These are phyloP conservation scores for Thinocorus orbignyianus DNA, from an alignment of 2,113 vertebrate species.

Conservation along the genomic window DNA sequence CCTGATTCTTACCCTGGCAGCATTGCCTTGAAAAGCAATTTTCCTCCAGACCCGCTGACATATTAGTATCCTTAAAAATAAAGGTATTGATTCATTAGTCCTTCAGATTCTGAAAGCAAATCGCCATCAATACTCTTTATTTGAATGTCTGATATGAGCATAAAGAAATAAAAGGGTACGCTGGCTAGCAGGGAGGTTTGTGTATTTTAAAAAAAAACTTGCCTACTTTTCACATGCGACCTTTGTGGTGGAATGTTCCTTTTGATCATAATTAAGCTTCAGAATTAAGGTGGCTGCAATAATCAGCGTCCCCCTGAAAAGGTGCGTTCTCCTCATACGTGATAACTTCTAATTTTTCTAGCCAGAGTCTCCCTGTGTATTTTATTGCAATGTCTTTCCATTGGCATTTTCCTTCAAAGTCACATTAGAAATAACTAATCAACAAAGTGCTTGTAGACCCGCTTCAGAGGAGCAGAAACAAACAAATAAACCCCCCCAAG, in stretches of 20 bases:
- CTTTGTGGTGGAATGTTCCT: constrained; percentile 48
- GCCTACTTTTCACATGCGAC: fast-evolving
- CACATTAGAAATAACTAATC: neutral
- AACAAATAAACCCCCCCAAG: constrained; percentile 30
- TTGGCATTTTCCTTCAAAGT: constrained; percentile 25
- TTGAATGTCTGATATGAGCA: neutral
- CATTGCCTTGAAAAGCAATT: constrained; percentile 7
- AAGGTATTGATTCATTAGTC: neutral
- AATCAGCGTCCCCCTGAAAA: neutral
- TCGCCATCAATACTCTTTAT: neutral
- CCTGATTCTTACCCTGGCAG: constrained; percentile 25
- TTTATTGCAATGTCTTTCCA: neutral
- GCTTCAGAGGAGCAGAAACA: constrained; percentile 11
- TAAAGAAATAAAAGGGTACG: neutral
- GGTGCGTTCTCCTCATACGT: fast-evolving
- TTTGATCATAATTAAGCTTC: neutral
- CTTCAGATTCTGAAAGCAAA: neutral
- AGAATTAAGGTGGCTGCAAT: neutral
- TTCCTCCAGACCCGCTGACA: constrained; percentile 5
- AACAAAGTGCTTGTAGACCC: neutral
- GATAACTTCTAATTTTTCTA: neutral
- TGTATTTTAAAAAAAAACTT: neutral
- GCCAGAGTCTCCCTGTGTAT: neutral
- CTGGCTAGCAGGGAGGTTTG: neutral
- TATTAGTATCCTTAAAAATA: neutral